Evolutionary conservation across 2,888 invertebrate species (phyloP).

Genomic region (Coelogynopora nodosa): DNA sequence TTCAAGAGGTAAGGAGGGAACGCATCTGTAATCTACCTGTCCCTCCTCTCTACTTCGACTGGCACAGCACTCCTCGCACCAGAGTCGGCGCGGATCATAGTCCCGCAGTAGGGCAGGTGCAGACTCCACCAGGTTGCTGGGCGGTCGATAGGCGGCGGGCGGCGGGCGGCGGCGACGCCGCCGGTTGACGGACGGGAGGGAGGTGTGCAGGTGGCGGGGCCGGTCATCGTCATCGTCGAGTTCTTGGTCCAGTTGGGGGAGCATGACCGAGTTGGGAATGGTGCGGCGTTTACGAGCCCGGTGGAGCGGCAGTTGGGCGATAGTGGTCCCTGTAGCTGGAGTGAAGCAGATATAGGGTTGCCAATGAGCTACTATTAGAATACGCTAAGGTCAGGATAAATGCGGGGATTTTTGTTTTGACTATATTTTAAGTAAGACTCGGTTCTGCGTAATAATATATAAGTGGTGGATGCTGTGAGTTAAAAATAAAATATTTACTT

Average conservation of each 20-base stretch:
- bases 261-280: not conserved
- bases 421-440: no score
- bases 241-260: not conserved
- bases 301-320: not conserved
- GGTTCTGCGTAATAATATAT: no score
- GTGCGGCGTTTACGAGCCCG: not conserved
- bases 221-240: not conserved
- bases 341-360: no score
- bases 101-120: not conserved
- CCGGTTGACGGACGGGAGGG: not conserved
- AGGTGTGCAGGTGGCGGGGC: not conserved
- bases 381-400: no score
- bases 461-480: no score
- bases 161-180: not conserved
- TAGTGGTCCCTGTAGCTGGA: no score
- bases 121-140: not conserved
- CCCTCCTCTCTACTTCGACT: not conserved
- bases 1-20: no score
- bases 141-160: not conserved
- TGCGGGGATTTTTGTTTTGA: no score
- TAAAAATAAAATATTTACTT: no score
- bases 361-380: no score
- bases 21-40: no score
- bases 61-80: not conserved
- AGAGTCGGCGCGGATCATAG: not conserved